Conservation (phyloP, 2,797 vertebrate species). For the Dicrostonyx torquatus region DNA sequence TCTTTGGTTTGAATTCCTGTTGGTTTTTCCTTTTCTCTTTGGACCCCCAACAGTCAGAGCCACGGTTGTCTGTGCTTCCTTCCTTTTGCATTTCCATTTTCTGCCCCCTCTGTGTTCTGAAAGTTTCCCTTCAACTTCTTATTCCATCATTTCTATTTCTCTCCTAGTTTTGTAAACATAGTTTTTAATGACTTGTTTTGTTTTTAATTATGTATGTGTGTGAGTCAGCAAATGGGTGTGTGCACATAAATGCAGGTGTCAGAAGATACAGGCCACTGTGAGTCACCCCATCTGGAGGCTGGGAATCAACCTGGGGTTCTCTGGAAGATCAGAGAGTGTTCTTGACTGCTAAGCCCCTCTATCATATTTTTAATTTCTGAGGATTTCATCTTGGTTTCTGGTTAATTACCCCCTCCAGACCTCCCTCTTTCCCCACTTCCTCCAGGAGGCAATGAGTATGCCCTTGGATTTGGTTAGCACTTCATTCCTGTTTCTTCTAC, state of each 20-base stretch:
- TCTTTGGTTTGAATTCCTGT: background rate
- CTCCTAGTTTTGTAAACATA: background rate
- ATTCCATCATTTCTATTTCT: slow-evolving; percentile 13
- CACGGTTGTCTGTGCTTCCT: background rate
- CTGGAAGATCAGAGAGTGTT: background rate
- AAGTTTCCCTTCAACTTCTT: background rate
- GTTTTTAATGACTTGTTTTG: background rate
- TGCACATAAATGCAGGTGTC: background rate
- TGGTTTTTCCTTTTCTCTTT: slow-evolving; percentile 29
- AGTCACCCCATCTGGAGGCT: background rate
- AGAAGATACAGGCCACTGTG: background rate
- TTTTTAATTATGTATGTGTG: background rate
- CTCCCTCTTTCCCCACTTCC: background rate
- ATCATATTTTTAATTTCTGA: background rate
- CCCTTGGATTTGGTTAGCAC: background rate
- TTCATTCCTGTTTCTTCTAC: background rate
- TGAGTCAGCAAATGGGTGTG: background rate
- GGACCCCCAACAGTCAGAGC: background rate
- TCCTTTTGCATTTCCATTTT: background rate
- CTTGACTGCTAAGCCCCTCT: background rate
- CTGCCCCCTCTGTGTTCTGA: background rate
- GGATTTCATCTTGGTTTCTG: background rate
- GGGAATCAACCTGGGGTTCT: background rate
- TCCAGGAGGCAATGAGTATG: background rate
- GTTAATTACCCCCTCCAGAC: background rate